Percentiles rank a stretch among this genome's conserved stretches.
Conservation (phyloP, 2,888 invertebrate species). For the Pseudanteris insignis region DNA sequence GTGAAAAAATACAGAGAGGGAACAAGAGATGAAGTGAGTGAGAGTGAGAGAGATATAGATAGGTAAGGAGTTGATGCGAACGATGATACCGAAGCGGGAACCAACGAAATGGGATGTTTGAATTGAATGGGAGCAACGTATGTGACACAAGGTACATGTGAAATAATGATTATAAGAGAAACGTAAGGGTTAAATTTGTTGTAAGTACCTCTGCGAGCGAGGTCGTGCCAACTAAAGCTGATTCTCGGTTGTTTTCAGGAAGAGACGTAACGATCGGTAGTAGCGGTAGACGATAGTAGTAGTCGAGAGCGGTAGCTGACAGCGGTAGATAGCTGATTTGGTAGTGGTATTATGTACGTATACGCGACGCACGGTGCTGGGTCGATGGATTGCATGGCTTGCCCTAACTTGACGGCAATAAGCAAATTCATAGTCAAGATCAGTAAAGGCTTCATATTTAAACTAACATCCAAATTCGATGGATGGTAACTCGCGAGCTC, state of each 20-base stretch:
- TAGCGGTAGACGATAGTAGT: conserved; percentile 61
- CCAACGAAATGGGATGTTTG: conserved; percentile 4
- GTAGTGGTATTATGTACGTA: conserved; percentile 65
- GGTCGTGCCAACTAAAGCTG: conserved; percentile 64
- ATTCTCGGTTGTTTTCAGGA: conserved; percentile 61
- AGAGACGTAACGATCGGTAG: conserved; percentile 63
- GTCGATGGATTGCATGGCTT: conserved; percentile 62
- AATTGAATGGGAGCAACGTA: conserved; percentile 15
- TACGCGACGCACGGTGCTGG: conserved; percentile 65
- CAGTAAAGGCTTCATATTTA: conserved; percentile 34
- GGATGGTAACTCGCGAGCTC: conserved; percentile 12
- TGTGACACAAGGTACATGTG: conserved; percentile 29
- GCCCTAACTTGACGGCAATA: conserved; percentile 65
- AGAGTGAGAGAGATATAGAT: too few species aligned
- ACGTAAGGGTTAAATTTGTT: conserved; percentile 54
- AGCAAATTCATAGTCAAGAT: conserved; percentile 51
- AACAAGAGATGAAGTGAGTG: too few species aligned
- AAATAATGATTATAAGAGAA: conserved; percentile 45
- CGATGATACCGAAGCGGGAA: background rate
- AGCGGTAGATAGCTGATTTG: conserved; percentile 63
- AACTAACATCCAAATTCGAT: conserved; percentile 15
- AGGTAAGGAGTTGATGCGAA: conserved; percentile 6
- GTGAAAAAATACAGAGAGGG: too few species aligned
- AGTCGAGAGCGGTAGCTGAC: conserved; percentile 55
- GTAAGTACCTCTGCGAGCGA: conserved; percentile 65